Base-by-base conservation (phyloP, 2,888 invertebrate genomes). In the Chalcis sispes region DNA sequence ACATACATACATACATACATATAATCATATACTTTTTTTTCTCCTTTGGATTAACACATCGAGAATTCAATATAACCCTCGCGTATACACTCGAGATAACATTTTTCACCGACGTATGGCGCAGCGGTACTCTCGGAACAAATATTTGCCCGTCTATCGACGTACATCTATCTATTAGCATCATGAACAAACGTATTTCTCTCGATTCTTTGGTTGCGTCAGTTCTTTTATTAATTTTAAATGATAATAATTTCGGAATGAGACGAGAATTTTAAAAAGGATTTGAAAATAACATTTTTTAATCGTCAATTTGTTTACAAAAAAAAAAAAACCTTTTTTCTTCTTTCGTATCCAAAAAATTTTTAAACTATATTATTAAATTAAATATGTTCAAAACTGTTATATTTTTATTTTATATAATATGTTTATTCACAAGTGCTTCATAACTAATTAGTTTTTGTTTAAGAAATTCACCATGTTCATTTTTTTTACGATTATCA, bases 101-200 rank as follows among this genome's bases (percentile, higher is more conserved):
- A 70, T 64, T 36, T 66, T 59, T 66, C 70, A n/a, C 42, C 48
- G 25, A 0, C 8, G 18, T 7, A 10, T n/a, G 46, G 5, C 3
- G 13, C 23, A 1, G 25, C 54, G 36, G 73, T 66, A 64, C 65
- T 40, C 1, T 5, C 5, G 7, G 42, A 36, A 67, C 66, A 71
- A 77, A 77, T 75, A 77, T 77, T 77, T 77, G 67, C 23, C 29
- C 61, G 61, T 54, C 72, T 77, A 77, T 77, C 62, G 67, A 72
- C 46, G 67, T 67, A 20, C 61, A 40, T 74, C 64, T 66, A 42
- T 70, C 74, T 77, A 77, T 77, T 77, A 77, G 72, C 73, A 66
- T 77, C 77, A 66, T n/a, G 50, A 70, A 70, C 61, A 61, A 61
- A 59, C 67, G 67, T 74, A 65, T 67, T 71, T 64, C 23, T 72